Evolutionary conservation across 2,113 vertebrate genomes (phyloP), one percentile per base, ranked within the genome.

Genomic region (Hyperopisus bebe): DNA sequence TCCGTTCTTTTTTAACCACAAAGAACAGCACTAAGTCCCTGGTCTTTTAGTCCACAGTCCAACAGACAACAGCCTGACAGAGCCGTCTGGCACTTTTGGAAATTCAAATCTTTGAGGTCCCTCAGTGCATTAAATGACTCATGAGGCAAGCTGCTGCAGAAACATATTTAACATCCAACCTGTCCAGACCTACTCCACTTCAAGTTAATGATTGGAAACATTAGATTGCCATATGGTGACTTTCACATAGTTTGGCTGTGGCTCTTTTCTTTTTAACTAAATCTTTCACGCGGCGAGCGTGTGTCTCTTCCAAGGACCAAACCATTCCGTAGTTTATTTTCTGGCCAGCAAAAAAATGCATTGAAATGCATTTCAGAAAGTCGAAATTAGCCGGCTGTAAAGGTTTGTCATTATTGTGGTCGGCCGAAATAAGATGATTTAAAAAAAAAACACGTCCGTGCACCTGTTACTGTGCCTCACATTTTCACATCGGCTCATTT

Each of bases 131-230:
- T n/a, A 62, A 90, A 88, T 66, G 86, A 51, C n/a, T 85, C 58
- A 86, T 47, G 50, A 51, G 31, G 17, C 53, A 91, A 27, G 27
- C 66, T 51, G 51, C 44, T 27, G 47, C 85, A 85, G 15, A 44
- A 89, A 48, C 88, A 15, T 27, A 90, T 77, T 88, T 62, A 84
- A 91, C 66, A 88, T 92, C 77, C 85, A 91, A 88, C 83, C 86
- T 62, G 58, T 31, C 89, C 55, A 80, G 27, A 47, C 87, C 46
- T 27, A 80, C 74, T 42, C 35, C 35, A 42, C 35, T 80, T 80
- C 74, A 80, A 80, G 74, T 80, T 80, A 80, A 80, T 80, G 74
- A 80, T 80, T 80, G 35, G 74, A 80, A 80, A 80, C 74, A 80
- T 19, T 80, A 42, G 31, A 80, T 6, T 80, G 13, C 35, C 74